phyloP scores from a whole-genome alignment of 1,140 invertebrate species.

The Eubasilissa regina region DNA sequence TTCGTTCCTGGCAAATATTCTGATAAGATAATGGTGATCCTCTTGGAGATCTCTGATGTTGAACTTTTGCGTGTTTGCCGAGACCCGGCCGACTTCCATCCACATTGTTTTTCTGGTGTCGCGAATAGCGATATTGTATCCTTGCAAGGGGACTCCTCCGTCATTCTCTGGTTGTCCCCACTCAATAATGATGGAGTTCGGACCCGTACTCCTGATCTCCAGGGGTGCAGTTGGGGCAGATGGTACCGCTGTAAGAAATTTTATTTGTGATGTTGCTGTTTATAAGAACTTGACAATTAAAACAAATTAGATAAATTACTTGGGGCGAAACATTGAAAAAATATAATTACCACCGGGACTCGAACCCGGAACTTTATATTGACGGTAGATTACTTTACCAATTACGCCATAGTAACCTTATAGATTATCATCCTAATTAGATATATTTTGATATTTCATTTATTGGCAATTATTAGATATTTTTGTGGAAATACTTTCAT shows the following conservation, averaged over 20 bases:
- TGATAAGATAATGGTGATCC: slow-evolving; percentile 89
- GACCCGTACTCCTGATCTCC: slow-evolving; percentile 86
- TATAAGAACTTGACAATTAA: too few species aligned
- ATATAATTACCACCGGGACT: too few species aligned
- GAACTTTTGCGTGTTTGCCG: slow-evolving; percentile 86
- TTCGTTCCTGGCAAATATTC: slow-evolving; percentile 95
- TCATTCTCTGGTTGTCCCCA: slow-evolving; percentile 96
- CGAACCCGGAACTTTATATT: too few species aligned
- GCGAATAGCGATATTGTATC: slow-evolving; percentile 93
- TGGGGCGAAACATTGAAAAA: too few species aligned
- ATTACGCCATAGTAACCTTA: too few species aligned
- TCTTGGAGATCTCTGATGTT: slow-evolving; percentile 91
- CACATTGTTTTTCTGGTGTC: slow-evolving; percentile 95
- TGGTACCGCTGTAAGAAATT: slow-evolving; percentile 83
- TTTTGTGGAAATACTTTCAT: too few species aligned
- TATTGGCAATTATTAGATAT: too few species aligned
- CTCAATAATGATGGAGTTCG: slow-evolving; percentile 89
- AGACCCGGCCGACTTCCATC: slow-evolving; percentile 94
- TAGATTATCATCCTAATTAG: too few species aligned
- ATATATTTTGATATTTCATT: too few species aligned
- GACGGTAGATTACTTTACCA: too few species aligned
- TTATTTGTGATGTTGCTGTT: too few species aligned
- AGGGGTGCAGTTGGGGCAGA: slow-evolving; percentile 91
- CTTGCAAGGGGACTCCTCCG: slow-evolving; percentile 91
- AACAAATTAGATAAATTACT: not conserved